Percentiles rank a stretch among this genome's conserved stretches.
Evolutionary conservation across 2,888 invertebrate genomes (phyloP).

Genomic region (Idaea aversata): DNA sequence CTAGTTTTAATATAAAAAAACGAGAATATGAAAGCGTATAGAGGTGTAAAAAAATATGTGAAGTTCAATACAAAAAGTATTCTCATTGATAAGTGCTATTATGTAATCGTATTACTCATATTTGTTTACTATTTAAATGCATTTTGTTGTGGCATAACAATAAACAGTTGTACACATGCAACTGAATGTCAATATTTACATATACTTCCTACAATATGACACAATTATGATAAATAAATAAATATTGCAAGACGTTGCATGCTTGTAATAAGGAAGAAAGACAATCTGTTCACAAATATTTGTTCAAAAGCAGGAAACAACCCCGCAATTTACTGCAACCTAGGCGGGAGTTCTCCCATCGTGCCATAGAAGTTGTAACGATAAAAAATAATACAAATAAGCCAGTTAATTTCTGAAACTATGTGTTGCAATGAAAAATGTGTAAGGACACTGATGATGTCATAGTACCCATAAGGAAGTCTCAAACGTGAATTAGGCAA

Average conservation of each 20-base stretch:
- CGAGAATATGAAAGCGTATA: not conserved
- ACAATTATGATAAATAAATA: conserved; percentile 36
- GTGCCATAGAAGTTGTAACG: conserved; percentile 10
- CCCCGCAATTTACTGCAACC: no score
- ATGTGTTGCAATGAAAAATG: not conserved
- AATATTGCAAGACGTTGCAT: not conserved
- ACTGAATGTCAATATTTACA: conserved; percentile 58
- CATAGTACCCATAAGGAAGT: not conserved
- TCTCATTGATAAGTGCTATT: conserved; percentile 36
- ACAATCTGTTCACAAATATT: no score
- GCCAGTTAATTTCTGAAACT: conserved; percentile 21
- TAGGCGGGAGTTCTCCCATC: no score
- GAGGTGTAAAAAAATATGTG: conserved; percentile 11
- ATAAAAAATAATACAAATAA: conserved; percentile 28
- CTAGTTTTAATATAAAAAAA: not conserved
- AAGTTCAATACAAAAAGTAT: conserved; percentile 30
- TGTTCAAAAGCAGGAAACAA: no score
- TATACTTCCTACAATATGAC: conserved; percentile 45
- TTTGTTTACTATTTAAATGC: conserved; percentile 68
- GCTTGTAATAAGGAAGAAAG: no score
- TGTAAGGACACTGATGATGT: not conserved
- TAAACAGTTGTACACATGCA: conserved; percentile 54
- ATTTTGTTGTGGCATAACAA: conserved; percentile 63
- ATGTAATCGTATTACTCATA: conserved; percentile 53
- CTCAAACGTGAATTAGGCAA: not conserved